phyloP scores from a whole-genome alignment of 2,888 invertebrate species.

The Phlogophora meticulosa region DNA sequence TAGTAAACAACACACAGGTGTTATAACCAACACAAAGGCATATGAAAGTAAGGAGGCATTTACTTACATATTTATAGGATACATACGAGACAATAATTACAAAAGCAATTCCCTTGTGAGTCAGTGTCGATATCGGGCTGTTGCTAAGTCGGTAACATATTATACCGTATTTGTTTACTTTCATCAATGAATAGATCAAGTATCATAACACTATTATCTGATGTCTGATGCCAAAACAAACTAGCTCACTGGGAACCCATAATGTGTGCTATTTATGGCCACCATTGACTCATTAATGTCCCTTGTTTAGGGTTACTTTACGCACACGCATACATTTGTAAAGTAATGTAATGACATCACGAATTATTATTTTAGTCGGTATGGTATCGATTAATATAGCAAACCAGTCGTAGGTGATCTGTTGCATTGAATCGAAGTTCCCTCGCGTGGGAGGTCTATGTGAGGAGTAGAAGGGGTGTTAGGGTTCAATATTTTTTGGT shows the following conservation, averaged over 20 bases:
- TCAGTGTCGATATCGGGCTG: conserved; percentile 30
- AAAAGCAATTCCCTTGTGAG: conserved; percentile 43
- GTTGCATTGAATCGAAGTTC: conserved; percentile 72
- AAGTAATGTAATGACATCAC: conserved; percentile 80
- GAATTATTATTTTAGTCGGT: conserved; percentile 78
- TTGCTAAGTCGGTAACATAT: conserved; percentile 17
- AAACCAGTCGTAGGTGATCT: conserved; percentile 75
- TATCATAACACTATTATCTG: conserved; percentile 59
- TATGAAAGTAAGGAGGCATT: conserved; percentile 26
- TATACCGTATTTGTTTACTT: conserved; percentile 60
- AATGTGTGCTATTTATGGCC: conserved; percentile 70
- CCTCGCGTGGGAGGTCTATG: conserved; percentile 52
- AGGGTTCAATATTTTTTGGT: conserved; percentile 73
- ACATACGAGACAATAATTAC: conserved; percentile 37
- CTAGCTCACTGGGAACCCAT: conserved; percentile 65
- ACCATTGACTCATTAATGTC: conserved; percentile 75
- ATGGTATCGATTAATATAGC: conserved; percentile 75
- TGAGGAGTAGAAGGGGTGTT: conserved; percentile 69
- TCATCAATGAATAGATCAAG: conserved; percentile 55
- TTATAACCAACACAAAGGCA: conserved; percentile 20
- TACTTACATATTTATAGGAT: conserved; percentile 44
- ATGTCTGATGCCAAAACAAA: conserved; percentile 71
- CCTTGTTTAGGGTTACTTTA: conserved; percentile 78
- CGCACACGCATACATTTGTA: conserved; percentile 77
- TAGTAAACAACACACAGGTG: conserved; percentile 18